These are phyloP conservation scores for Aricia agestis DNA, from an alignment of 1,140 invertebrate species.

Conservation along the genomic window DNA sequence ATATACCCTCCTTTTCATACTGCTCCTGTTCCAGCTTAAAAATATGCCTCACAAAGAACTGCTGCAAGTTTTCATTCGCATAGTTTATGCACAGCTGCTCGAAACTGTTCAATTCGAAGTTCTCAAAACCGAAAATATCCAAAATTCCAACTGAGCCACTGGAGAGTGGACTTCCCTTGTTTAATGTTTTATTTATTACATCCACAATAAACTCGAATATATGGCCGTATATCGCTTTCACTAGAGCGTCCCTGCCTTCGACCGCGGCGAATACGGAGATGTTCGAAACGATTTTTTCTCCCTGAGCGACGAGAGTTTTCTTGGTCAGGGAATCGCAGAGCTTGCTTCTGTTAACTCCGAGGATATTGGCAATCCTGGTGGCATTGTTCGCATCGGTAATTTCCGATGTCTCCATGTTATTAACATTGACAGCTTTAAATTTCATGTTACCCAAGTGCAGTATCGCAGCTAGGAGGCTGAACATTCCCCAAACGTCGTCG, in stretches of 20 bases:
- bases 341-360: slow-evolving; percentile 82
- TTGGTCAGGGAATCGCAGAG: slow-evolving; percentile 89
- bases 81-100: slow-evolving; percentile 98
- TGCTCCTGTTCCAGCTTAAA: slow-evolving; percentile 97
- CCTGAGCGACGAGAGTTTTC: slow-evolving; percentile 91
- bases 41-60: slow-evolving; percentile 97
- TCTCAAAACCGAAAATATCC: slow-evolving; percentile 98
- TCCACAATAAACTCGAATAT: slow-evolving; percentile 94
- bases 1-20: slow-evolving; percentile 93
- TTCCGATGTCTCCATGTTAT: slow-evolving; percentile 90
- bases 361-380: slow-evolving; percentile 80
- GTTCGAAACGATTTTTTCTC: slow-evolving; percentile 87
- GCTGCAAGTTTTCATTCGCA: slow-evolving; percentile 97
- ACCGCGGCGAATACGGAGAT: slow-evolving; percentile 83
- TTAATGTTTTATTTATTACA: slow-evolving; percentile 93
- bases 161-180: slow-evolving; percentile 78
- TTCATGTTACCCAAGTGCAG: slow-evolving; percentile 94
- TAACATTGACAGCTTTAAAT: slow-evolving; percentile 85
- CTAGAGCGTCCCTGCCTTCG: slow-evolving; percentile 93
- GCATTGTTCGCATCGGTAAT: slow-evolving; percentile 82
- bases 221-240: slow-evolving; percentile 93
- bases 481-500: slow-evolving; percentile 88
- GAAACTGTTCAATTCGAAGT: slow-evolving; percentile 94
- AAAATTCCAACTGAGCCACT: slow-evolving; percentile 91
- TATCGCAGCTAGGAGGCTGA: slow-evolving; percentile 89